phyloP scores from a whole-genome alignment of 2,113 vertebrate genomes.

The Lagenorhynchus albirostris region DNA sequence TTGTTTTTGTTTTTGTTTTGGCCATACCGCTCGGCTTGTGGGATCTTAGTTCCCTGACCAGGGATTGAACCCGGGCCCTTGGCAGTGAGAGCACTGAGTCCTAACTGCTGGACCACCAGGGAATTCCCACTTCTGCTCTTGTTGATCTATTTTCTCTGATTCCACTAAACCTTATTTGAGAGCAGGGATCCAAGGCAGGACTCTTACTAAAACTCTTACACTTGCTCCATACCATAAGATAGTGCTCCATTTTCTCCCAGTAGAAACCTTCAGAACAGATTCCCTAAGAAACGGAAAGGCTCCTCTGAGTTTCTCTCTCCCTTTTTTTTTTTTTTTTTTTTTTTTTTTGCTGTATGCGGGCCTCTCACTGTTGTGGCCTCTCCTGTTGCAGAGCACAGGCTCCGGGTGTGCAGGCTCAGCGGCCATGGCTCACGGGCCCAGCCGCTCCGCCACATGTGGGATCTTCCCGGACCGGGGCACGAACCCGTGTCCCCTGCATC shows the following conservation, averaged over 20 bases:
- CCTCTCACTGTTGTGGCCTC: too few species aligned
- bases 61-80: background rate
- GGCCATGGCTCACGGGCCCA: too few species aligned
- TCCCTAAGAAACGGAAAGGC: background rate
- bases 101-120: background rate
- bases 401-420: too few species aligned
- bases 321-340: background rate
- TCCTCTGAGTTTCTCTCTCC: background rate
- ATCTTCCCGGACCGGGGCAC: too few species aligned
- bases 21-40: background rate
- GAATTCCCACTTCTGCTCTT: background rate
- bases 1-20: background rate
- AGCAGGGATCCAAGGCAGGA: background rate
- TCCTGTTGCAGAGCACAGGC: too few species aligned
- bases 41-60: background rate
- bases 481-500: too few species aligned
- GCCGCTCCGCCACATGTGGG: too few species aligned
- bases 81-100: background rate
- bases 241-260: background rate
- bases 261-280: background rate
- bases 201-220: background rate
- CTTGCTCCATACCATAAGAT: background rate
- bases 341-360: too few species aligned
- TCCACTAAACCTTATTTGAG: constrained; percentile 10
- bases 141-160: constrained; percentile 8